phyloP scores from a whole-genome alignment of 2,888 invertebrate species.

The Lypha dubia region DNA sequence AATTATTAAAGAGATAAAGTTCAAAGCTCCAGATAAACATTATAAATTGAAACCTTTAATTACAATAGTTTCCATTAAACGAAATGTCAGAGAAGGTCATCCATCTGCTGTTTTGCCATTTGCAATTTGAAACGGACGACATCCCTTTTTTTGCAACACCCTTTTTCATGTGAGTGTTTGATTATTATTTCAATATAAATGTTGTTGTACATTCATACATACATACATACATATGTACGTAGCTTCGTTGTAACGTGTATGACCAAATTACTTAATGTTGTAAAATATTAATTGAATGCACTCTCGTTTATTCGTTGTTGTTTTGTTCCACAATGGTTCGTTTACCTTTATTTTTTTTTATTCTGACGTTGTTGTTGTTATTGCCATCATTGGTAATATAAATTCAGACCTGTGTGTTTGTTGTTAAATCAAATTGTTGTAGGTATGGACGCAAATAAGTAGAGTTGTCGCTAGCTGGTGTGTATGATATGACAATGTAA shows the following conservation, averaged over 20 bases:
- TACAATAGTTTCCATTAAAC: constrained; percentile 6
- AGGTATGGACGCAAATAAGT: background rate
- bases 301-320: constrained; percentile 33
- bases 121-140: background rate
- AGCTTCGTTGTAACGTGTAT: constrained; percentile 43
- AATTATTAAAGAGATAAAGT: too few relatives aligned
- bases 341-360: constrained; percentile 57
- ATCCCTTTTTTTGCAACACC: constrained; percentile 25
- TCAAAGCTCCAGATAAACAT: background rate
- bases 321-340: constrained; percentile 53
- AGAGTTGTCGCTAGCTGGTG: background rate
- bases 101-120: background rate
- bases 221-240: too few relatives aligned
- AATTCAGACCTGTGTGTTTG: constrained; percentile 23
- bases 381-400: constrained; percentile 33
- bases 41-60: background rate
- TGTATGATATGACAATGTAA: constrained; percentile 16
- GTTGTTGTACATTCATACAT: too few relatives aligned
- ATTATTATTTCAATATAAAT: constrained; percentile 43
- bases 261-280: constrained; percentile 68
- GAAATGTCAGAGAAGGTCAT: background rate
- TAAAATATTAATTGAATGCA: constrained; percentile 71
- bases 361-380: background rate
- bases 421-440: constrained; percentile 48
- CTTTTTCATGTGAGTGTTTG: constrained; percentile 19